Conservation (phyloP, 2,113 vertebrate genomes). For the Vulpes vulpes region DNA sequence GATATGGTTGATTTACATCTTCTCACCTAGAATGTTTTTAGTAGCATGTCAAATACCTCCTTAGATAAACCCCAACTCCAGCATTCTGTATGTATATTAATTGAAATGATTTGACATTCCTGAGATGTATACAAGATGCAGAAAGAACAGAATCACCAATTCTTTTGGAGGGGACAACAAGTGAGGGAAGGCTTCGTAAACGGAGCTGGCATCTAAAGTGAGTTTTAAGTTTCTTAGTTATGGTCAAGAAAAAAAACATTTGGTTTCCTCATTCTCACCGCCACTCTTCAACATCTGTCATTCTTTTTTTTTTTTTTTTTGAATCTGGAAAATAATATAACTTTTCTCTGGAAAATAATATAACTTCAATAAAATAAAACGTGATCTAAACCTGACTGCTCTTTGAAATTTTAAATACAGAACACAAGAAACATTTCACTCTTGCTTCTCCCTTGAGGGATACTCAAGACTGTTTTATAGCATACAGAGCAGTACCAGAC, state of each 20-base stretch:
- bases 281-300: background rate
- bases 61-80: background rate
- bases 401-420: background rate
- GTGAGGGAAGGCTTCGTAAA: background rate
- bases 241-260: background rate
- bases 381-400: background rate
- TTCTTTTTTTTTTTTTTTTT: background rate
- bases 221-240: background rate
- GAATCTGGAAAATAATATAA: background rate
- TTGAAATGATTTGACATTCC: background rate
- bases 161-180: background rate
- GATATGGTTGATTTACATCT: background rate
- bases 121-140: background rate
- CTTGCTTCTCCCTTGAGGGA: background rate
- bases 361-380: background rate
- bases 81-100: background rate
- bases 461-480: background rate
- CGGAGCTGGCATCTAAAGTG: background rate
- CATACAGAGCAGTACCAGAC: background rate
- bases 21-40: background rate
- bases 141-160: fast-evolving
- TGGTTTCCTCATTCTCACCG: background rate
- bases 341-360: background rate
- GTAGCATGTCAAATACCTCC: background rate
- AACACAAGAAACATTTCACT: background rate